Percentiles rank a stretch among this genome's conserved stretches.
These are phyloP conservation scores for Diadegma fenestrale DNA, from an alignment of 2,888 invertebrate genomes.

Conservation along the genomic window DNA sequence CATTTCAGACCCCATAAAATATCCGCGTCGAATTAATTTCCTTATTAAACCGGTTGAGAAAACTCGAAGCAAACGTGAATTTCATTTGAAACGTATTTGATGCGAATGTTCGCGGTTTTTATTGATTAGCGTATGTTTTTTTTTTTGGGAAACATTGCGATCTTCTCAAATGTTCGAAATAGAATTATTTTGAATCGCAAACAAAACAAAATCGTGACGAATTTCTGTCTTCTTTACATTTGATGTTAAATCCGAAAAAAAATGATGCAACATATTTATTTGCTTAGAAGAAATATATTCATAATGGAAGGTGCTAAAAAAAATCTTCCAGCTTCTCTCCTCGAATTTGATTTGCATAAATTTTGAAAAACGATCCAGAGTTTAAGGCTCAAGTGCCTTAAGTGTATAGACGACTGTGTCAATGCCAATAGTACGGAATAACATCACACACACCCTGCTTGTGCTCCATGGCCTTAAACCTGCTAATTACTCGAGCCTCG, in stretches of 20 bases:
- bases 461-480: conserved; percentile 51
- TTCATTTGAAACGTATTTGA: conserved; percentile 8
- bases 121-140: not conserved
- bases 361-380: conserved; percentile 29
- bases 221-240: not conserved
- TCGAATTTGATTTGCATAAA: conserved; percentile 45
- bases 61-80: conserved; percentile 10
- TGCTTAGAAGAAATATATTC: not conserved
- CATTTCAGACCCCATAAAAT: conserved; percentile 35
- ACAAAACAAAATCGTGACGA: not conserved
- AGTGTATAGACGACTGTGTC: not conserved
- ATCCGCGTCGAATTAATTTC: conserved; percentile 30
- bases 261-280: not conserved
- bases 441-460: not conserved
- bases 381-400: not conserved
- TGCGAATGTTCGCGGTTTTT: not conserved
- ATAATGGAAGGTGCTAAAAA: not conserved
- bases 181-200: not conserved
- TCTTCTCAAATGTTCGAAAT: not conserved
- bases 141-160: not conserved
- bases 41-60: conserved; percentile 25
- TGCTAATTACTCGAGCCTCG: conserved; percentile 56
- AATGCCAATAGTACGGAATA: conserved; percentile 5
- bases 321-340: conserved; percentile 1
- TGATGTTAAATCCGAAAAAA: not conserved